phyloP scores from a whole-genome alignment of 2,113 vertebrate genomes.

The Galeopterus variegatus region DNA sequence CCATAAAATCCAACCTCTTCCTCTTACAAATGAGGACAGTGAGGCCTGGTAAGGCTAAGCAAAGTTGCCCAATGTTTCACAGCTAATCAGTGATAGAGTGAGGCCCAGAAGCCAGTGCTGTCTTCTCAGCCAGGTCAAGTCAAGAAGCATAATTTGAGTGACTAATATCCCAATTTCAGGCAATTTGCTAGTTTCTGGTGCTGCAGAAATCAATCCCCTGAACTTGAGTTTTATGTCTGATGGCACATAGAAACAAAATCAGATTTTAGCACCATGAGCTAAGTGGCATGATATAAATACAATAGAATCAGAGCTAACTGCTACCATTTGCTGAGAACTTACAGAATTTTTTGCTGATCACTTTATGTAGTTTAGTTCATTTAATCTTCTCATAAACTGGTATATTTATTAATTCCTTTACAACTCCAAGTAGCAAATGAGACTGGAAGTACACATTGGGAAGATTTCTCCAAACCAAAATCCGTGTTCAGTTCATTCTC shows the following conservation, averaged over 20 bases:
- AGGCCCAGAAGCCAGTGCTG: not conserved
- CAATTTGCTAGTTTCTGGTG: not conserved
- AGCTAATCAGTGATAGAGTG: conserved; percentile 21
- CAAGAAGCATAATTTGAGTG: conserved; percentile 34
- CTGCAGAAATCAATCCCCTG: not conserved
- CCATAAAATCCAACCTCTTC: conserved; percentile 64
- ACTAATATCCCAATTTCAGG: conserved; percentile 10
- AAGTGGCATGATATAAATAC: not conserved
- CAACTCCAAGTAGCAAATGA: conserved; percentile 60
- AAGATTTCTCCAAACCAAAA: conserved; percentile 59
- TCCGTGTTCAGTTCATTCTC: conserved; percentile 23
- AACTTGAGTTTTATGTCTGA: not conserved
- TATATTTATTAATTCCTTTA: conserved; percentile 36
- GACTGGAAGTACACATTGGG: conserved; percentile 56
- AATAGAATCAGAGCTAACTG: not conserved
- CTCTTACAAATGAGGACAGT: conserved; percentile 56
- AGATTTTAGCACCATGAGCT: conserved; percentile 27
- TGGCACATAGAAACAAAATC: not conserved
- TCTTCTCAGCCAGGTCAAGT: conserved; percentile 39
- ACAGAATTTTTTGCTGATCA: not conserved
- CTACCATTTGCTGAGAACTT: not conserved
- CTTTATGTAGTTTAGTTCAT: not conserved
- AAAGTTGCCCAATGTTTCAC: conserved; percentile 52
- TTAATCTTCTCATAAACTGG: not conserved
- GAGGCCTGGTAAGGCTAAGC: conserved; percentile 27